phyloP scores from a whole-genome alignment of 2,113 vertebrate genomes.

The Apeltes quadracus region DNA sequence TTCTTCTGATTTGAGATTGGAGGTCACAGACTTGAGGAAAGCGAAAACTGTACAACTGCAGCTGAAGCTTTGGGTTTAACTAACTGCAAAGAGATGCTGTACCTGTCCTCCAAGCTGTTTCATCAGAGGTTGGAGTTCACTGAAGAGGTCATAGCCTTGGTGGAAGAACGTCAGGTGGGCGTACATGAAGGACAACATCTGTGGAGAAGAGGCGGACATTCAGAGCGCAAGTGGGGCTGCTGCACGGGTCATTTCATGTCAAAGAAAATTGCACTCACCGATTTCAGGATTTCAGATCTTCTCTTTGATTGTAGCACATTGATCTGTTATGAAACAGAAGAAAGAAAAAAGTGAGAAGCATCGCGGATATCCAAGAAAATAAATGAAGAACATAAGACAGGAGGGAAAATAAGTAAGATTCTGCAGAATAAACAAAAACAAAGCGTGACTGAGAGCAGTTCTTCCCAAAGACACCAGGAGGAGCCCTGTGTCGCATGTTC shows the following conservation, averaged over 20 bases:
- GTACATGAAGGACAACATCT: constrained; percentile 99
- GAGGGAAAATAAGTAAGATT: neutral
- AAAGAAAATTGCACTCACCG: constrained; percentile 76
- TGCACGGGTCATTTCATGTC: neutral
- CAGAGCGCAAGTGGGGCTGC: neutral
- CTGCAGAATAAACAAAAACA: neutral
- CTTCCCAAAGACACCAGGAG: constrained; percentile 45
- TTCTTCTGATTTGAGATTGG: neutral
- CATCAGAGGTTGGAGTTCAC: constrained; percentile 95
- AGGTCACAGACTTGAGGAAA: neutral
- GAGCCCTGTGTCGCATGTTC: constrained; percentile 44
- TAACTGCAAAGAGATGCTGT: constrained; percentile 37
- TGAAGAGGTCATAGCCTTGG: constrained; percentile 97
- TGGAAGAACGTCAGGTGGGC: constrained; percentile 98
- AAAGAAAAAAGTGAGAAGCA: neutral
- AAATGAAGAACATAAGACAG: no score
- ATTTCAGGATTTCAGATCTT: constrained; percentile 98
- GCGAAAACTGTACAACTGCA: neutral
- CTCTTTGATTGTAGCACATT: constrained; percentile 98
- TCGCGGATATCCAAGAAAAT: no score
- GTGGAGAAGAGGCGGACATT: neutral
- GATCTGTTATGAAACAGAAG: constrained; percentile 80
- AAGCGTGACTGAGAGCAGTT: neutral
- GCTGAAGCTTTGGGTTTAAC: neutral
- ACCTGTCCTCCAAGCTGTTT: constrained; percentile 95